Percentiles rank a stretch among this genome's conserved stretches.
These are phyloP conservation scores for Odontomachus brunneus DNA, from an alignment of 1,140 invertebrate genomes.

Conservation along the genomic window DNA sequence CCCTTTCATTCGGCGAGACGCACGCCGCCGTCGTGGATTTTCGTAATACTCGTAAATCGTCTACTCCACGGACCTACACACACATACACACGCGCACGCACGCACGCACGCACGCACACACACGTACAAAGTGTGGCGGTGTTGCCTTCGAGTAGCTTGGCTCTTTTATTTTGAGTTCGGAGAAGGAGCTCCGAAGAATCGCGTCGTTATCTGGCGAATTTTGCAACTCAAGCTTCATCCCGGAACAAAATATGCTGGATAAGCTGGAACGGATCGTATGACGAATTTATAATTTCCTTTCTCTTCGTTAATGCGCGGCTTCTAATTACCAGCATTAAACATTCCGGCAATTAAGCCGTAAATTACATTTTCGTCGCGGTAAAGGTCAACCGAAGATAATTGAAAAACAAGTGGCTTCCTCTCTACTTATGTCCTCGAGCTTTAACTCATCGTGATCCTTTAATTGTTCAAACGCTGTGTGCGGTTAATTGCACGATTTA, in stretches of 20 bases:
- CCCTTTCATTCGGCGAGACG: conserved; percentile 49
- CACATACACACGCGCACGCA: not conserved
- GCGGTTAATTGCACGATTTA: not conserved
- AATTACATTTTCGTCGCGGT: not conserved
- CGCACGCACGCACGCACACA: not conserved
- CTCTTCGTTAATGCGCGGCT: too few relatives aligned
- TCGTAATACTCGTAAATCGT: conserved; percentile 59
- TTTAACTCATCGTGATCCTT: not conserved
- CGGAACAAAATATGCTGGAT: not conserved
- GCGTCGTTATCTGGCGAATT: not conserved
- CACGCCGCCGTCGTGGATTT: conserved; percentile 39
- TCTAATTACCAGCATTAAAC: not conserved
- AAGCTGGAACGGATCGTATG: not conserved
- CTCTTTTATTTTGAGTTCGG: conserved; percentile 39
- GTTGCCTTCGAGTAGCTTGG: not conserved
- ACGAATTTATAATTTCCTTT: not conserved
- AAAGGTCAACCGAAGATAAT: not conserved
- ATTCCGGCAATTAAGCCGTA: conserved; percentile 9
- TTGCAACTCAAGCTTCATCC: not conserved
- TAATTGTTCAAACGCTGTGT: conserved; percentile 1
- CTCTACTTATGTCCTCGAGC: not conserved
- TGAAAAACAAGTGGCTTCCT: not conserved
- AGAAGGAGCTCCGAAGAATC: not conserved
- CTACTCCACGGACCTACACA: not conserved
- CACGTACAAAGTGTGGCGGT: not conserved